These are phyloP conservation scores for Phyllostomus hastatus DNA, from an alignment of 2,113 vertebrate species.

Conservation along the genomic window DNA sequence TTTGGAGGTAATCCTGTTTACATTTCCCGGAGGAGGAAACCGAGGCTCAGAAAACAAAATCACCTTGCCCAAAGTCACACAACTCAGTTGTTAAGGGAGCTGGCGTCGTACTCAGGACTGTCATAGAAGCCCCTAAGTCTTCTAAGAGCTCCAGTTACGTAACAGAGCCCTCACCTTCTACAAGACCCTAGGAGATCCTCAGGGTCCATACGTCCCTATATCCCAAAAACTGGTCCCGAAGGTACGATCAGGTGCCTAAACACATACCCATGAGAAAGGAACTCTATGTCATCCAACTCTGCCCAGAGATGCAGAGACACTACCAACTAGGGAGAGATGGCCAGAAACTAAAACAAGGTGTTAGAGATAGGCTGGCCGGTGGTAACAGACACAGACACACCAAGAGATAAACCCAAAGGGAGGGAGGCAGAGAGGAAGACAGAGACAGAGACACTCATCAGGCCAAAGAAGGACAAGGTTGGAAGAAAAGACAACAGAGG, in stretches of 20 bases:
- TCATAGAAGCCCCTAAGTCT: neutral
- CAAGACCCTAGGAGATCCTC: neutral
- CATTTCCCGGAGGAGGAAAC: conserved; percentile 15
- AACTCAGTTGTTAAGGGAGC: neutral
- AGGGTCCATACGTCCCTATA: neutral
- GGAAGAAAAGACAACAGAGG: neutral
- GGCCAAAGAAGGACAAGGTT: neutral
- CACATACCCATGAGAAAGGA: neutral
- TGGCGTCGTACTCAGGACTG: neutral
- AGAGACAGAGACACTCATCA: neutral
- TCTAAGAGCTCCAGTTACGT: neutral
- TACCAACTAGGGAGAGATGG: neutral
- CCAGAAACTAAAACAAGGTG: conserved; percentile 6
- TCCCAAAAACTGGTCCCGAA: neutral
- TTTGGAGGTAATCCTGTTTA: neutral
- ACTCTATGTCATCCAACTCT: neutral
- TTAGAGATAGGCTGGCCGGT: neutral
- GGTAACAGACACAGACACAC: neutral
- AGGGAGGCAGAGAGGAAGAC: neutral
- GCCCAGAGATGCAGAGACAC: neutral
- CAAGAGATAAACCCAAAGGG: neutral
- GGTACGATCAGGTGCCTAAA: neutral
- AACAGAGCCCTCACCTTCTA: neutral
- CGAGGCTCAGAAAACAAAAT: conserved; percentile 21
- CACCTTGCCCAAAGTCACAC: neutral